Base-by-base conservation (phyloP, 2,888 invertebrate genomes). In the Phrixothrix hirtus region DNA sequence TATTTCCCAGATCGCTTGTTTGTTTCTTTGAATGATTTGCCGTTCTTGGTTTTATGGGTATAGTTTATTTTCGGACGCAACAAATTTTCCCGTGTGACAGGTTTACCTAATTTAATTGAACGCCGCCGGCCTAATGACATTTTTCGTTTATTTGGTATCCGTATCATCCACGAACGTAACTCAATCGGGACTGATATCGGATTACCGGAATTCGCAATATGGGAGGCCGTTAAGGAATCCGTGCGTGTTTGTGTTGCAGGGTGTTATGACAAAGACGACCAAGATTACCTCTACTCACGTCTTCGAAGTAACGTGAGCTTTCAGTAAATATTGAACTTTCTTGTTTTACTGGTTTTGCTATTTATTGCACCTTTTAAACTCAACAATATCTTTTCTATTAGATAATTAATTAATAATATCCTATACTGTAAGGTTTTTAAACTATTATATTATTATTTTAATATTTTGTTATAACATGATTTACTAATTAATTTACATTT, bases 171-270 rank as follows among this genome's bases (percentile, higher is more conserved):
- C 56, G 60, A 64, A 64, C 68, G 69, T 72, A 73, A 73, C 73
- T 72, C 72, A 70, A 73, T 74, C 70, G 65, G 53, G 58, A 50
- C 64, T 56, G 58, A 71, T 71, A 73, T 73, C 71, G 69, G 71
- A 74, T 74, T 74, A 73, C 72, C 61, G 70, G 70, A 69, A 72
- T 72, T 72, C 71, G 67, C 70, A 71, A 74, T 72, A 71, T 70
- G 70, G 66, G 58, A 59, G 60, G 63, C 63, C 66, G 66, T 70
- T 66, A 67, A 69, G 65, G 69, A 73, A 71, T 72, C 68, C 72
- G 71, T 69, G 68, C 69, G 71, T 70, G 68, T 69, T 70, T 66
- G 56, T 57, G 53, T 46, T 50, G 27, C 45, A 36, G 56, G 53
- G 52, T 55, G 49, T 47, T 55, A 45, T 32, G 42, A 39, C 47